These are phyloP conservation scores for Bombycilla garrulus DNA, from an alignment of 2,113 vertebrate genomes.

Conservation along the genomic window DNA sequence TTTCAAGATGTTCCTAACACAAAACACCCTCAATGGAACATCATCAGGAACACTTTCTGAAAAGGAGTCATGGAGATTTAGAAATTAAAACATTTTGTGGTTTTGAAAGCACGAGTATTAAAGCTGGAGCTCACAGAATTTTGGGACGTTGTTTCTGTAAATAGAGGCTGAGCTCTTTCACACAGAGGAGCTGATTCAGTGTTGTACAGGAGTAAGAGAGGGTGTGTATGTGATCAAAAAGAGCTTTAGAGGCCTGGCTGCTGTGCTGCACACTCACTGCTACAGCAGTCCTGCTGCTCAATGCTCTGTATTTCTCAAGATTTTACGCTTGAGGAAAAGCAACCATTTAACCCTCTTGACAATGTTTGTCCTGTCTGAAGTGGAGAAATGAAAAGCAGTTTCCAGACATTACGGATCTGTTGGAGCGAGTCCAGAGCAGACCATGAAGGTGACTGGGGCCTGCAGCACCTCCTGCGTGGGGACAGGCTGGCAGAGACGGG, in stretches of 20 bases:
- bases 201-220: background rate
- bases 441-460: rapidly evolving
- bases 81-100: background rate
- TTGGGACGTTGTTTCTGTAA: background rate
- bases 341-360: background rate
- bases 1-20: background rate
- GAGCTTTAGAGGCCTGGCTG: background rate
- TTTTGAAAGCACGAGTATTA: background rate
- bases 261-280: background rate
- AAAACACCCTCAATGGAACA: background rate
- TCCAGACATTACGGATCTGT: background rate
- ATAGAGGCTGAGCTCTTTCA: background rate
- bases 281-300: background rate
- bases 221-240: background rate
- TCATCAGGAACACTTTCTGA: background rate
- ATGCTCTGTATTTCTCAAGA: background rate
- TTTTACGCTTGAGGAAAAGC: background rate
- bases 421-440: background rate
- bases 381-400: background rate
- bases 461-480: rapidly evolving
- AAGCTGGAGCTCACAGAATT: background rate
- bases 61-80: background rate
- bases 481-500: background rate
- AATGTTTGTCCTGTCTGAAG: background rate
- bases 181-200: background rate